Evolutionary conservation across 2,797 vertebrate genomes (phyloP).

Genomic region (Coccyzus lansbergi): DNA sequence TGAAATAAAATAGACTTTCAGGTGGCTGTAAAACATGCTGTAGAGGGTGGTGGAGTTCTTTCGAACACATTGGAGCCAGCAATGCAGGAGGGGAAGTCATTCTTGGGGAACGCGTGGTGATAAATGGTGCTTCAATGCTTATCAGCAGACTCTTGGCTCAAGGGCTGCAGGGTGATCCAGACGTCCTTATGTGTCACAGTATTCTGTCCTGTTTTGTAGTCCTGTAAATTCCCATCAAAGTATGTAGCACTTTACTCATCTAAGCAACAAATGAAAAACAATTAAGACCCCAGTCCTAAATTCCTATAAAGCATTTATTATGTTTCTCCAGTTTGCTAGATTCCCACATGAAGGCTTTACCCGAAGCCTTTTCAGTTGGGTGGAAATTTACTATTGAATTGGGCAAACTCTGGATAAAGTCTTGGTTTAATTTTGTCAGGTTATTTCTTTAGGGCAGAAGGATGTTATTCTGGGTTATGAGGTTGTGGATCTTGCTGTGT

Average conservation of each 20-base stretch:
- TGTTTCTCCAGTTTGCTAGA: not conserved
- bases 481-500: slow-evolving; percentile 55
- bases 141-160: not conserved
- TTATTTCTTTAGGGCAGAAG: slow-evolving; percentile 66
- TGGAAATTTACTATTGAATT: slow-evolving; percentile 54
- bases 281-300: not conserved
- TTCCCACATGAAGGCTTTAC: slow-evolving; percentile 20
- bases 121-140: not conserved
- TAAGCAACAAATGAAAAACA: not conserved
- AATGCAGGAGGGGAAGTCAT: not conserved
- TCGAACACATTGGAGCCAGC: not conserved
- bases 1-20: not conserved
- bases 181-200: not conserved
- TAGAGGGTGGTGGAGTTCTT: not conserved
- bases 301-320: not conserved
- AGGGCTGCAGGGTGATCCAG: not conserved
- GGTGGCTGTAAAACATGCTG: not conserved
- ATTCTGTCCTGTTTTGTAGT: not conserved
- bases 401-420: slow-evolving; percentile 45
- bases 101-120: not conserved
- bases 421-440: slow-evolving; percentile 59
- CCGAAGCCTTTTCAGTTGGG: not conserved
- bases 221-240: not conserved
- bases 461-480: slow-evolving; percentile 62
- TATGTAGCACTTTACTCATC: not conserved